Conservation (phyloP, 2,113 vertebrate species). For the Gallinago media region DNA sequence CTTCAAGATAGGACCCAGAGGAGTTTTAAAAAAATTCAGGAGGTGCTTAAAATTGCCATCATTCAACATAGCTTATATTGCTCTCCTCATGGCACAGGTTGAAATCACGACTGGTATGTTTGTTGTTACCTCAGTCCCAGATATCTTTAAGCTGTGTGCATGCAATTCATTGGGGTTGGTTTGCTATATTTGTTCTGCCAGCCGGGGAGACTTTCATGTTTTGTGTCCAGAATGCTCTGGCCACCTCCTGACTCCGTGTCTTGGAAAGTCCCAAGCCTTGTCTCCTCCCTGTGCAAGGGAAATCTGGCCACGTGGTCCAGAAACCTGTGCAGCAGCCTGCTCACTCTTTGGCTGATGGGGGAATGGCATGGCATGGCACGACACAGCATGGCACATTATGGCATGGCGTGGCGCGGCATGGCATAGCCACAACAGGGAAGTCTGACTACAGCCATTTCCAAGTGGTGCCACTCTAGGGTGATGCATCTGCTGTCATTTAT, state of each 20-base stretch:
- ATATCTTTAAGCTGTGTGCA: not conserved
- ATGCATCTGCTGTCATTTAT: not conserved
- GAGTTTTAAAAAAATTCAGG: constrained; percentile 1
- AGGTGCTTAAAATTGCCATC: not conserved
- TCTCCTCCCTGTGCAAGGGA: not conserved
- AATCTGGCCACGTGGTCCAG: rapidly evolving
- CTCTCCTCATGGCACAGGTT: not conserved
- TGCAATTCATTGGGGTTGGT: not conserved
- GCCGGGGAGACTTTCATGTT: not conserved
- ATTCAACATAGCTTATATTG: not conserved
- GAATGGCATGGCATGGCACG: rapidly evolving
- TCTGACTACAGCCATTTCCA: not conserved
- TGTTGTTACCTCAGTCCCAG: not conserved
- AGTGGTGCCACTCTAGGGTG: not conserved
- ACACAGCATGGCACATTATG: not conserved
- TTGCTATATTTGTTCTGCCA: not conserved
- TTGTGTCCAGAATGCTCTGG: not conserved
- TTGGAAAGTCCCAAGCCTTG: not conserved
- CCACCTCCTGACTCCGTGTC: not conserved
- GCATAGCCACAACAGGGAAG: not conserved
- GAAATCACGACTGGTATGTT: not conserved
- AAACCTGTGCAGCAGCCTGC: not conserved
- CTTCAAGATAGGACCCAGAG: not conserved
- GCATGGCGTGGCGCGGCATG: rapidly evolving
- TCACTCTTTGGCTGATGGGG: rapidly evolving